Percentiles rank a stretch among this genome's conserved stretches.
Conservation (phyloP, 2,113 vertebrate genomes). For the Sisor rabdophorus region DNA sequence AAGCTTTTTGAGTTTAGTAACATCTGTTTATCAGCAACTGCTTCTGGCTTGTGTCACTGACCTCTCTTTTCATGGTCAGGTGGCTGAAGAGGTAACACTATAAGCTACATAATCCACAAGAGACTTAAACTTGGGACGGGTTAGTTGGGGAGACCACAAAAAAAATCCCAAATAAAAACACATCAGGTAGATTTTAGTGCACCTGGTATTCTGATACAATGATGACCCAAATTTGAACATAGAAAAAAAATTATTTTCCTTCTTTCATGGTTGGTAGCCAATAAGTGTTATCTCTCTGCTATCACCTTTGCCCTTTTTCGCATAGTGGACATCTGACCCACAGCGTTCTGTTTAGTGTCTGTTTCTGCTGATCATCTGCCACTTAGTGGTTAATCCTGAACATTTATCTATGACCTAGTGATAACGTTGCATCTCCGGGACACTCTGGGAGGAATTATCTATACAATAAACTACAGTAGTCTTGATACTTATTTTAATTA, state of each 20-base stretch:
- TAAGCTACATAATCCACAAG: slow-evolving; percentile 65
- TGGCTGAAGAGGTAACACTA: slow-evolving; percentile 65
- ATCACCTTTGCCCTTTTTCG: slow-evolving; percentile 53
- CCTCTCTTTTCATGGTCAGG: slow-evolving; percentile 65
- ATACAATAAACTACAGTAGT: slow-evolving; percentile 1
- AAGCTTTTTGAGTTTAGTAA: slow-evolving; percentile 32
- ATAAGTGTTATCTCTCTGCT: slow-evolving; percentile 48
- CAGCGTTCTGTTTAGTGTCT: slow-evolving; percentile 64
- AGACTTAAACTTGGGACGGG: slow-evolving; percentile 65
- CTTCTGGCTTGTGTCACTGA: slow-evolving; percentile 46
- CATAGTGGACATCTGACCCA: slow-evolving; percentile 51
- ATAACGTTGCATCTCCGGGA: slow-evolving; percentile 59
- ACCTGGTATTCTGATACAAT: slow-evolving; percentile 64
- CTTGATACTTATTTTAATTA: neutral
- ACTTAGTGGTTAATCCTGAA: slow-evolving; percentile 62
- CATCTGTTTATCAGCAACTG: slow-evolving; percentile 58
- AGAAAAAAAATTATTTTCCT: slow-evolving; percentile 43
- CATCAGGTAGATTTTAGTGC: slow-evolving; percentile 52
- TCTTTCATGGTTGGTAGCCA: slow-evolving; percentile 58
- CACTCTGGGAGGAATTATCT: slow-evolving; percentile 36
- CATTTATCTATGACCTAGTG: slow-evolving; percentile 48
- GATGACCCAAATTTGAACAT: slow-evolving; percentile 49
- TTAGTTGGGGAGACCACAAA: slow-evolving; percentile 54
- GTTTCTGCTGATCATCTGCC: slow-evolving; percentile 66
- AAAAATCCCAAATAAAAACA: slow-evolving; percentile 35